Conservation (phyloP, 2,113 vertebrate species). For the Melierax canorus region DNA sequence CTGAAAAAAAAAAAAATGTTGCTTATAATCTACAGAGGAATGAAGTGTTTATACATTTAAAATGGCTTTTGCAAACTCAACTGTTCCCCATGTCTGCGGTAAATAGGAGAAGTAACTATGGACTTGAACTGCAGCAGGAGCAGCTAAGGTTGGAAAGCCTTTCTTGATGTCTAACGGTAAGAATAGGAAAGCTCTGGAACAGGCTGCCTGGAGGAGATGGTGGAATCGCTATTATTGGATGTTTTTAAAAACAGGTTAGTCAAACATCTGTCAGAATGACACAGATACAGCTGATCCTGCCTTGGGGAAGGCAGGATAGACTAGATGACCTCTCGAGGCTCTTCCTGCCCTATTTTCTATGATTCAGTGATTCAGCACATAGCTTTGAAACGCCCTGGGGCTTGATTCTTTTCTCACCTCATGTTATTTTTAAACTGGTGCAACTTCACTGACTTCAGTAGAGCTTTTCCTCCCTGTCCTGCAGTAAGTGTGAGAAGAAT, state of each 20-base stretch:
- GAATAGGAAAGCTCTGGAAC: neutral
- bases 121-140: neutral
- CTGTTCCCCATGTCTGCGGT: neutral
- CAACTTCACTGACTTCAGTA: constrained; percentile 25
- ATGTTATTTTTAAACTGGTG: constrained; percentile 52
- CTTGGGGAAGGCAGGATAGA: constrained; percentile 34
- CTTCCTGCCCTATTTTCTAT: constrained; percentile 44
- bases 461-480: neutral
- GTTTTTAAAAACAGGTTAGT: constrained; percentile 34
- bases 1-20: neutral
- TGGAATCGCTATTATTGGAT: neutral
- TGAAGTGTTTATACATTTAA: neutral
- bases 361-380: constrained; percentile 50
- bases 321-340: constrained; percentile 38
- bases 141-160: neutral
- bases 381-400: constrained; percentile 38
- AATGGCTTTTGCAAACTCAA: neutral
- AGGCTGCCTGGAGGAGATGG: neutral
- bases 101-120: neutral
- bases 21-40: neutral
- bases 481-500: neutral
- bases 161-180: neutral
- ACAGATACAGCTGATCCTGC: constrained; percentile 35
- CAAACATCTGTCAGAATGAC: constrained; percentile 39
- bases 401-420: constrained; percentile 40